These are phyloP conservation scores for Caerostris darwini DNA, from an alignment of 1,140 invertebrate species.

Conservation along the genomic window DNA sequence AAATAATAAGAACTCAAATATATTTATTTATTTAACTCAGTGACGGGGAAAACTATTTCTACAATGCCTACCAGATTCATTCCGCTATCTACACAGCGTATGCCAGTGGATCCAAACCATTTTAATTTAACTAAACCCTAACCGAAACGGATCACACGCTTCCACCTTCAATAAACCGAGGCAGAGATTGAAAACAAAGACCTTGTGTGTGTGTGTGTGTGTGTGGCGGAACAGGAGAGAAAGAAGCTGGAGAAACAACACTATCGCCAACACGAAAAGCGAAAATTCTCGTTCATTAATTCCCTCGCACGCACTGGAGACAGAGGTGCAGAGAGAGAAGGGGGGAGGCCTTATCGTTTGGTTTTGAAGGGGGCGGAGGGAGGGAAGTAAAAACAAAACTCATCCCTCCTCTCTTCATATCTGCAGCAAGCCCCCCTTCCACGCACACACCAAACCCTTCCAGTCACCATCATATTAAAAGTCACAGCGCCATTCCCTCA, in stretches of 20 bases:
- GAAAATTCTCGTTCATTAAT: conserved; percentile 67
- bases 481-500: background rate
- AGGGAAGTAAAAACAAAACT: conserved; percentile 57
- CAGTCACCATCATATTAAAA: conserved; percentile 54
- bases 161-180: background rate
- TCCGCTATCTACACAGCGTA: background rate
- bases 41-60: too few relatives aligned
- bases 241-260: conserved; percentile 35
- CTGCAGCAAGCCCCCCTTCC: background rate
- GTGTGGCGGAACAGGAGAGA: background rate
- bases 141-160: background rate
- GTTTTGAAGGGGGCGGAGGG: conserved; percentile 1
- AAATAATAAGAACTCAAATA: too few relatives aligned
- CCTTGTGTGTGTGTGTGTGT: background rate
- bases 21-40: too few relatives aligned
- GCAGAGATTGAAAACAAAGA: conserved; percentile 13
- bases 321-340: background rate
- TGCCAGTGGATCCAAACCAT: background rate
- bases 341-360: conserved; percentile 55
- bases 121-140: conserved; percentile 11
- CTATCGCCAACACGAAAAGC: conserved; percentile 41
- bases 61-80: background rate
- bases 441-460: background rate
- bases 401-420: conserved; percentile 45
- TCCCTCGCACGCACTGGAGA: conserved; percentile 46